A percentile compares a stretch with the other conserved stretches of the same genome.
phyloP scores from a whole-genome alignment of 2,888 invertebrate genomes.

The Bellardia bayeri region DNA sequence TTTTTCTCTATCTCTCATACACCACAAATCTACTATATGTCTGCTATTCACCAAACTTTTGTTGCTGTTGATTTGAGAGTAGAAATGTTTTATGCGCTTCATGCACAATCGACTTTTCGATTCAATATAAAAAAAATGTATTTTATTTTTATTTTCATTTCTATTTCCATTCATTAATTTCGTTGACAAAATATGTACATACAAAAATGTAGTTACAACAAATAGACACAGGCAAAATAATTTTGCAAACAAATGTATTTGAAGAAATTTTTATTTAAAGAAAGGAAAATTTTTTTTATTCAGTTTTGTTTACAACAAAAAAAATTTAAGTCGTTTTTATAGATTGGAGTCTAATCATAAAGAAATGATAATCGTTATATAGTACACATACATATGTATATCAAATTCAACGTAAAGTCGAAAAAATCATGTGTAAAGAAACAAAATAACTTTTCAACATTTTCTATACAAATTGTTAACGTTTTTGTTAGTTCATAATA shows the following conservation, averaged over 20 bases:
- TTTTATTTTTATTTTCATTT: slow-evolving; percentile 70
- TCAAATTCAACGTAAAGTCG: too few relatives aligned
- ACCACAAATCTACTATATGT: slow-evolving; percentile 21
- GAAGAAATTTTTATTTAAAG: slow-evolving; percentile 11
- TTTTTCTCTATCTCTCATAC: slow-evolving; percentile 26
- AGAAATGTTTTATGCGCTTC: slow-evolving; percentile 74
- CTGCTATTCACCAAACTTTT: slow-evolving; percentile 39
- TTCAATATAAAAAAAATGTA: slow-evolving; percentile 81
- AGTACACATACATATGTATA: too few relatives aligned
- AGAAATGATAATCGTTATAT: too few relatives aligned
- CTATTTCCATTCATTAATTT: slow-evolving; percentile 68
- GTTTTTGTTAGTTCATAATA: too few relatives aligned
- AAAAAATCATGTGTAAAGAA: too few relatives aligned
- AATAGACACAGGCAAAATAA: slow-evolving; percentile 13
- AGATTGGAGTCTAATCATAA: too few relatives aligned
- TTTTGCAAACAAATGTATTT: slow-evolving; percentile 3
- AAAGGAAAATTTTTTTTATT: background rate
- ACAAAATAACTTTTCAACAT: too few relatives aligned
- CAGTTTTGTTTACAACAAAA: background rate
- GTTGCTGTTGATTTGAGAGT: slow-evolving; percentile 63
- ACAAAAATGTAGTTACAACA: slow-evolving; percentile 27
- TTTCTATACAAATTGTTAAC: too few relatives aligned
- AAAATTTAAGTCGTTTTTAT: background rate
- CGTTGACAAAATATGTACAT: slow-evolving; percentile 46
- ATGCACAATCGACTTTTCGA: slow-evolving; percentile 82